phyloP scores from a whole-genome alignment of 2,797 vertebrate genomes.

The Coregonus ussuriensis region DNA sequence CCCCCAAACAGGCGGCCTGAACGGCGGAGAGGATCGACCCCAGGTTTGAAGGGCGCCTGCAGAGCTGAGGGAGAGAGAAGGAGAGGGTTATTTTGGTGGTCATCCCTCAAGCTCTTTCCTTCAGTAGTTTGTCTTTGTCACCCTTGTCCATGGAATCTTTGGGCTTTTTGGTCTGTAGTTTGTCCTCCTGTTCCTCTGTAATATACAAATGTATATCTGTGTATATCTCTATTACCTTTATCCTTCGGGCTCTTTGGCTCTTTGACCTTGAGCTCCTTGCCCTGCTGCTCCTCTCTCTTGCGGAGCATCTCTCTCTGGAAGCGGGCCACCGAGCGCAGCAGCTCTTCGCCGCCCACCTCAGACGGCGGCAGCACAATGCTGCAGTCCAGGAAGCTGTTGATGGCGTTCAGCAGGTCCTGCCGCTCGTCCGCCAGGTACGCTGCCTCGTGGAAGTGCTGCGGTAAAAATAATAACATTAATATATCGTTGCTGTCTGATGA shows the following conservation, averaged over 20 bases:
- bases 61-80: conserved; percentile 45
- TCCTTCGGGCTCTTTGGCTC: conserved; percentile 78
- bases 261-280: conserved; percentile 73
- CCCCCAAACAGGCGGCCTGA: conserved; percentile 88
- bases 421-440: conserved; percentile 93
- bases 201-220: too few species aligned
- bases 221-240: too few species aligned
- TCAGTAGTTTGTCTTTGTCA: too few species aligned
- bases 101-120: too few species aligned
- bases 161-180: too few species aligned
- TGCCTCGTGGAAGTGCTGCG: conserved; percentile 92
- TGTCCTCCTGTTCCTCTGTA: too few species aligned
- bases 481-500: neutral
- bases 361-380: conserved; percentile 95
- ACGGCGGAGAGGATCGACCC: conserved; percentile 84
- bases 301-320: conserved; percentile 95
- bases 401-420: conserved; percentile 90
- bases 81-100: neutral
- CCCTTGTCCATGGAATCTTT: too few species aligned
- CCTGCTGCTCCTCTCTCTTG: conserved; percentile 88
- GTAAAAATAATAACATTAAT: neutral
- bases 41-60: conserved; percentile 69
- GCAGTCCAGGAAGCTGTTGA: conserved; percentile 97
- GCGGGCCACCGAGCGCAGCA: conserved; percentile 90
- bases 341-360: conserved; percentile 90